phyloP scores from a whole-genome alignment of 2,888 invertebrate species.

The Gibbula magus region DNA sequence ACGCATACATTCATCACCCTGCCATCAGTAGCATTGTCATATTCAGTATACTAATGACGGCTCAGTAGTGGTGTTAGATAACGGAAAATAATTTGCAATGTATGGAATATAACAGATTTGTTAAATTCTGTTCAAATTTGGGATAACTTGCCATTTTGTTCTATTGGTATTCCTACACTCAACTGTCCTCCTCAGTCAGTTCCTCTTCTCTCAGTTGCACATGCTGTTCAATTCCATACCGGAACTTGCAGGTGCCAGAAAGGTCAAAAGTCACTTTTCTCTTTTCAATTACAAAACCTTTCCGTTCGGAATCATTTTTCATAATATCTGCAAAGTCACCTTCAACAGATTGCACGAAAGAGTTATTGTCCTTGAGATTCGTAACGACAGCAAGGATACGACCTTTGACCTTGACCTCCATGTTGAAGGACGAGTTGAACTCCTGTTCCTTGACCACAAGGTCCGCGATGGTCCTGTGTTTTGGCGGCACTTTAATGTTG shows the following conservation, averaged over 20 bases:
- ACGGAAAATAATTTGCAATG: no score
- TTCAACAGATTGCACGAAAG: conserved; percentile 71
- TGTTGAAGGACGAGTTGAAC: conserved; percentile 74
- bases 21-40: no score
- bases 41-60: no score
- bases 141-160: no score
- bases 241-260: conserved; percentile 67
- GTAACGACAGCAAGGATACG: conserved; percentile 71
- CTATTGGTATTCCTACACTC: not conserved
- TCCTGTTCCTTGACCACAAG: conserved; percentile 76
- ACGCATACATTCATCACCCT: no score
- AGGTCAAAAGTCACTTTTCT: conserved; percentile 55
- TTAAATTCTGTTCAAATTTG: no score
- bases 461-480: conserved; percentile 73
- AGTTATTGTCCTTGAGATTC: conserved; percentile 74
- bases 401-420: conserved; percentile 71
- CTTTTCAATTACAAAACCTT: conserved; percentile 50
- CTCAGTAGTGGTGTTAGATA: no score
- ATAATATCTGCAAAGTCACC: conserved; percentile 68
- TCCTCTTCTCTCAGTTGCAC: conserved; percentile 70
- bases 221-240: conserved; percentile 72
- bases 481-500: conserved; percentile 73
- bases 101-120: no score
- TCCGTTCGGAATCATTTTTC: conserved; percentile 44
- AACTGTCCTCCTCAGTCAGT: not conserved